Percentiles rank a stretch among this genome's conserved stretches.
phyloP scores from a whole-genome alignment of 2,888 invertebrate genomes.

The Euclidia mi region DNA sequence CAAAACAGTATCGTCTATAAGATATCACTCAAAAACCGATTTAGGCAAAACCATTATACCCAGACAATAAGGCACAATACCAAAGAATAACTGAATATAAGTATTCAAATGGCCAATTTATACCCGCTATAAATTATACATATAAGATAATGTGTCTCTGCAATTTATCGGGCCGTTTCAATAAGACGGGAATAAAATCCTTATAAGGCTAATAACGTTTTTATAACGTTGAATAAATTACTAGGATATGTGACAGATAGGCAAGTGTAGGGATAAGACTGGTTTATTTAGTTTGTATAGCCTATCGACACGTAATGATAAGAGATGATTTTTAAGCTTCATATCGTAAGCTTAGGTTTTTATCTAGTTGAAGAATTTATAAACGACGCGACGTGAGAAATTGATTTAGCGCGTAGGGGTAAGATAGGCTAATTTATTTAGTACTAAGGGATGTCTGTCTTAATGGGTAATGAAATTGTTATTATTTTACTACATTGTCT shows the following conservation, averaged over 20 bases:
- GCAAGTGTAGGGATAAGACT: background rate
- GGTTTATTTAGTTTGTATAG: no score
- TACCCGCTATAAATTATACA: conserved; percentile 1
- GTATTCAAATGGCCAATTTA: conserved; percentile 17
- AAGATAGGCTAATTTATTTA: no score
- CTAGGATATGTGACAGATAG: conserved; percentile 5
- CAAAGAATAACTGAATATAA: conserved; percentile 23
- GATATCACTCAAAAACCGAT: conserved; percentile 20
- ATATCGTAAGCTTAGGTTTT: no score
- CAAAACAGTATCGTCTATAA: conserved; percentile 7
- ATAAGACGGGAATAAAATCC: conserved; percentile 42
- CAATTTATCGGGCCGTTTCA: conserved; percentile 56
- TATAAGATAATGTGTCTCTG: conserved; percentile 52
- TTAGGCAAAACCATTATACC: conserved; percentile 17
- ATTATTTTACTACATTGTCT: no score
- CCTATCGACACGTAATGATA: no score
- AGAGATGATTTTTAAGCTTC: no score
- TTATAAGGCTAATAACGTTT: conserved; percentile 38
- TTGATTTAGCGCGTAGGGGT: no score
- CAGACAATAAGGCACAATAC: conserved; percentile 10
- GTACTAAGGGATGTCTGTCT: no score
- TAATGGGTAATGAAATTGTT: no score
- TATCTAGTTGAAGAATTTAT: no score
- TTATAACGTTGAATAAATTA: conserved; percentile 37
- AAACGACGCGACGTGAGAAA: no score